Evolutionary conservation across 1,140 invertebrate genomes (phyloP), one percentile per base, ranked within the genome.

Genomic region (Pomacea maculata): DNA sequence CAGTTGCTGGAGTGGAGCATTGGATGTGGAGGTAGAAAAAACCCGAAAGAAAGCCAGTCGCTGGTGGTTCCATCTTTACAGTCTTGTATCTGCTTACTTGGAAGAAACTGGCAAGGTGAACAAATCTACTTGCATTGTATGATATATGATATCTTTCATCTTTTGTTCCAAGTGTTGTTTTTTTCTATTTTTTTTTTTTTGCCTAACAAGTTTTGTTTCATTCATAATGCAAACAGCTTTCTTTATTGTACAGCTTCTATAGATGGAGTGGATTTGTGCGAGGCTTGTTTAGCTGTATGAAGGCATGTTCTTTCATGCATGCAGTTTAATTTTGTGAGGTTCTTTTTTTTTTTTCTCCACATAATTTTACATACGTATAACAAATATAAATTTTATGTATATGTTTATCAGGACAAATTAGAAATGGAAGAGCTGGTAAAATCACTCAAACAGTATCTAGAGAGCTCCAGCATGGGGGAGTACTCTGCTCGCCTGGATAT

Each of bases 11-110:
- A 88, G 82, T 54, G 83, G 84, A 45, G 89, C 87, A 78, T 80
- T 93, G 65, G 89, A 92, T 75, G 85, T 65, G 21, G 89, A 91
- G n/a, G 74, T 81, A 45, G 77, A 80, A 84, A 95, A 95, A 85
- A 92, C 95, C 74, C 92, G 94, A 84, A 91, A 82, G 10, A 86
- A 86, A 25, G 86, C 89, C 25, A 83, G 94, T 63, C 96, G 95
- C 90, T 98, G 96, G 94, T 99, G 97, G 97, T 97, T 97, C 89
- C 94, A 96, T 87, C 89, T 99, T 25, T 98, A 95, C 87, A 93
- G 94, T 15, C 90, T 96, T 0, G 79, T 85, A 12, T 77, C 76
- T 29, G 21, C 29, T 34, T 78, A 67, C 61, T 67, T 83, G 78
- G 15, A 45, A n/a, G 29, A 55, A 11, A 61, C 63, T 4, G 8